Conservation (phyloP, 2,113 vertebrate species). For the Dasyprocta punctata region DNA sequence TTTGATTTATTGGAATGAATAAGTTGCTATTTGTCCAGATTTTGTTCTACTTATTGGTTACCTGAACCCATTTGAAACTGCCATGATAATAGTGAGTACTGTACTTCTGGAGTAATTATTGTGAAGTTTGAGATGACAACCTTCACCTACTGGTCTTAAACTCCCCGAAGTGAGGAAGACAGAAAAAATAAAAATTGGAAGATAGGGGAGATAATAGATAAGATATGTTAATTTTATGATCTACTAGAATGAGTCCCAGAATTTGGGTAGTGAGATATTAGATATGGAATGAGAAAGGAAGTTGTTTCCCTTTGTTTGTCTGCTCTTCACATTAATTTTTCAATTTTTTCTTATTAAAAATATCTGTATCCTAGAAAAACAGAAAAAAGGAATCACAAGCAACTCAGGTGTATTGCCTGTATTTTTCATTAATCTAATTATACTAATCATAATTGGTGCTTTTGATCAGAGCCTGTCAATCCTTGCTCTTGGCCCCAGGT, state of each 20-base stretch:
- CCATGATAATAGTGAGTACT: background rate
- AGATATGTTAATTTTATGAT: background rate
- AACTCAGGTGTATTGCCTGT: conserved; percentile 9
- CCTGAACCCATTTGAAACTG: background rate
- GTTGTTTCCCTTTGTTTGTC: background rate
- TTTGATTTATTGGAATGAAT: background rate
- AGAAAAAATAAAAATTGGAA: background rate
- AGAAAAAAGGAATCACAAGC: background rate
- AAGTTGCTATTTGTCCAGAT: background rate
- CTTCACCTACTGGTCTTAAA: background rate
- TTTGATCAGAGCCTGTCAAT: conserved; percentile 54
- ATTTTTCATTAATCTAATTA: conserved; percentile 66
- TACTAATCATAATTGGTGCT: conserved; percentile 58
- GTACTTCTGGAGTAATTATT: background rate
- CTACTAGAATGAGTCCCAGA: background rate
- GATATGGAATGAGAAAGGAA: background rate
- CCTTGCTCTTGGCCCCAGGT: conserved; percentile 4
- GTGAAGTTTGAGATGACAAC: background rate
- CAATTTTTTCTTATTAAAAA: background rate
- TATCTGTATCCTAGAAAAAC: background rate
- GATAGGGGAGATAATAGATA: background rate
- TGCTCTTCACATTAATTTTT: background rate
- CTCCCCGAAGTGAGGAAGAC: background rate
- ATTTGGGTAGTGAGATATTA: background rate
- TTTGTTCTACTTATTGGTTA: background rate